phyloP scores from a whole-genome alignment of 2,888 invertebrate species.

The Cephus spinipes region DNA sequence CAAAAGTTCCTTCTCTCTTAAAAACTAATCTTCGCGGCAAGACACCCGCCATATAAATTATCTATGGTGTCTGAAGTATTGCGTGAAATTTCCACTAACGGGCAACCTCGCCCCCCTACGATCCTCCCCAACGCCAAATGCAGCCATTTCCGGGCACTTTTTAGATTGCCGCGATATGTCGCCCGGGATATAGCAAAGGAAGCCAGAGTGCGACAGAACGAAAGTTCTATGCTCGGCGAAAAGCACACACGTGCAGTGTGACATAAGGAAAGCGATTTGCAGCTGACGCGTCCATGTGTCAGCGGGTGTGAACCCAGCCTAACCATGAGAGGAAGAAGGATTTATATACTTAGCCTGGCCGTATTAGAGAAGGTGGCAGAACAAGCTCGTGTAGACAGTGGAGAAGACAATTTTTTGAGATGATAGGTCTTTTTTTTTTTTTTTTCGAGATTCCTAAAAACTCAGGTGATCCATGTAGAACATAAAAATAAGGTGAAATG shows the following conservation, averaged over 20 bases:
- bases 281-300: slow-evolving; percentile 30
- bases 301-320: slow-evolving; percentile 16
- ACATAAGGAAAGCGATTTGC: slow-evolving; percentile 35
- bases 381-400: not conserved
- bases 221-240: not conserved
- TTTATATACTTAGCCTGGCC: not conserved
- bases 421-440: not conserved
- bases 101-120: not conserved
- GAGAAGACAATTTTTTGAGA: not conserved
- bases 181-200: not conserved
- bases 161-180: slow-evolving; percentile 12
- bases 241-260: slow-evolving; percentile 15
- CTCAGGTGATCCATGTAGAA: not conserved
- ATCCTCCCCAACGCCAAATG: not conserved
- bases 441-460: not conserved
- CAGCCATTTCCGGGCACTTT: slow-evolving; percentile 4
- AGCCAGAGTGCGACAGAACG: not conserved
- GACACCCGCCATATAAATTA: not conserved
- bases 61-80: not conserved
- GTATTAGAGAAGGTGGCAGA: not conserved
- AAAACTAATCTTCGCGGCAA: not conserved
- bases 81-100: not conserved
- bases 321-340: not conserved
- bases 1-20: not conserved
- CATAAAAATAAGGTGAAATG: not conserved